Percentiles rank a stretch among this genome's conserved stretches.
Evolutionary conservation across 2,888 invertebrate genomes (phyloP).

Genomic region (Hyposoter didymator): DNA sequence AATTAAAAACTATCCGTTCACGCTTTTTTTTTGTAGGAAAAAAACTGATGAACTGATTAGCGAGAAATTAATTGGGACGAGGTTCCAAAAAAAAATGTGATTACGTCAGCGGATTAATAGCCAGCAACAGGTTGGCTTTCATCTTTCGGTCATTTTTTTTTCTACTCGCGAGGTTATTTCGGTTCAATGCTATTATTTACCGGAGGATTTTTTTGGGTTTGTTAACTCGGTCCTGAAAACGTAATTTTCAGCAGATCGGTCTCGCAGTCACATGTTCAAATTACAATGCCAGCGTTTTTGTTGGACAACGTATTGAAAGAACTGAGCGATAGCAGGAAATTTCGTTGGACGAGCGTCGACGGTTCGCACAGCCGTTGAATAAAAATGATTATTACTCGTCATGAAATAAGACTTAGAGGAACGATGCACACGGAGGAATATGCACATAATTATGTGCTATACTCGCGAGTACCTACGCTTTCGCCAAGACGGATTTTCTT

Average conservation of each 20-base stretch:
- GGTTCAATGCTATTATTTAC: not conserved
- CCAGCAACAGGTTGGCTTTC: not conserved
- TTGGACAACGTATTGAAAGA: not conserved
- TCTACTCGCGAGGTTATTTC: not conserved
- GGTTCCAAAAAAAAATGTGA: not conserved
- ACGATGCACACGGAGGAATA: not conserved
- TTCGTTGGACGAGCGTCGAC: not conserved
- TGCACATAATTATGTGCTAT: not conserved
- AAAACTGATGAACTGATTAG: constrained; percentile 1
- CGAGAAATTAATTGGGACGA: not conserved
- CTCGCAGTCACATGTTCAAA: not conserved
- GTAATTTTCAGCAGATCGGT: not conserved
- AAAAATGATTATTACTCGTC: not conserved
- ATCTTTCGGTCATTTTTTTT: not conserved
- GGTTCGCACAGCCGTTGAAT: not conserved
- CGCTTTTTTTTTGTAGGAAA: not conserved
- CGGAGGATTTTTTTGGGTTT: not conserved
- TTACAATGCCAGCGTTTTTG: not conserved
- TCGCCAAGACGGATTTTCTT: constrained; percentile 24
- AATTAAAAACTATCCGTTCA: not conserved
- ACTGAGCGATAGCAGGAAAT: not conserved
- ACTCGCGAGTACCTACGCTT: not conserved
- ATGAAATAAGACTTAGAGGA: not conserved
- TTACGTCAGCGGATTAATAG: not conserved
- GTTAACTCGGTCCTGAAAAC: not conserved